A percentile compares a stretch with the other conserved stretches of the same genome.
These are phyloP conservation scores for Scelioninae gen. 1 DNA, from an alignment of 2,888 invertebrate species.

Conservation along the genomic window DNA sequence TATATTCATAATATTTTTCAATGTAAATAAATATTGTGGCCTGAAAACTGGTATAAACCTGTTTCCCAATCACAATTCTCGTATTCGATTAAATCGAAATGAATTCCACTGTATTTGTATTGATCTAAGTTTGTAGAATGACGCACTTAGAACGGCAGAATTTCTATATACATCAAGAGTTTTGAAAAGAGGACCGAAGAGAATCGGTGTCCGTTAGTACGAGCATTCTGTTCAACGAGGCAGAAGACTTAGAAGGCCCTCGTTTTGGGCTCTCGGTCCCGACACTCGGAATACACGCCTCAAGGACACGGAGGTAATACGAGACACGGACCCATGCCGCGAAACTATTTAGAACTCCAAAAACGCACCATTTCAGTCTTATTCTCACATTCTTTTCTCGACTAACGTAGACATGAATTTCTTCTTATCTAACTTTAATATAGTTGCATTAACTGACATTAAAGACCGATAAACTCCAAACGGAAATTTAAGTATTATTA, in stretches of 20 bases:
- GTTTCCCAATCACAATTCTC: no score
- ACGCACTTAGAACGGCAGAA: no score
- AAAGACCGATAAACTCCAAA: background rate
- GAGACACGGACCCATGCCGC: slow-evolving; percentile 80
- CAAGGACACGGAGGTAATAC: slow-evolving; percentile 83
- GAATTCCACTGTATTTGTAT: no score
- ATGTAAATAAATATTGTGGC: no score
- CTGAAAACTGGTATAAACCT: no score
- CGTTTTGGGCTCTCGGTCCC: slow-evolving; percentile 62
- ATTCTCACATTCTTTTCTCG: slow-evolving; percentile 15
- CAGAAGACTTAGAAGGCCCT: slow-evolving; percentile 73
- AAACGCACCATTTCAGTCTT: slow-evolving; percentile 76
- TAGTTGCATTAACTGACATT: slow-evolving; percentile 4
- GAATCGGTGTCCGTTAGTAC: slow-evolving; percentile 63
- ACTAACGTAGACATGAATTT: slow-evolving; percentile 10
- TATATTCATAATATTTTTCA: no score
- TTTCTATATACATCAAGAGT: slow-evolving; percentile 25
- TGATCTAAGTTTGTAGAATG: no score
- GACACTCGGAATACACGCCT: slow-evolving; percentile 66
- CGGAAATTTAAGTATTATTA: slow-evolving; percentile 33
- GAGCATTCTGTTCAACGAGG: slow-evolving; percentile 71
- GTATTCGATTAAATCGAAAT: no score
- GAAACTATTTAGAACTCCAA: slow-evolving; percentile 81
- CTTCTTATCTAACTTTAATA: slow-evolving; percentile 22
- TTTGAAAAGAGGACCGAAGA: slow-evolving; percentile 67